Base-by-base conservation (phyloP, 2,888 invertebrate genomes). In the Trimorus sp. region DNA sequence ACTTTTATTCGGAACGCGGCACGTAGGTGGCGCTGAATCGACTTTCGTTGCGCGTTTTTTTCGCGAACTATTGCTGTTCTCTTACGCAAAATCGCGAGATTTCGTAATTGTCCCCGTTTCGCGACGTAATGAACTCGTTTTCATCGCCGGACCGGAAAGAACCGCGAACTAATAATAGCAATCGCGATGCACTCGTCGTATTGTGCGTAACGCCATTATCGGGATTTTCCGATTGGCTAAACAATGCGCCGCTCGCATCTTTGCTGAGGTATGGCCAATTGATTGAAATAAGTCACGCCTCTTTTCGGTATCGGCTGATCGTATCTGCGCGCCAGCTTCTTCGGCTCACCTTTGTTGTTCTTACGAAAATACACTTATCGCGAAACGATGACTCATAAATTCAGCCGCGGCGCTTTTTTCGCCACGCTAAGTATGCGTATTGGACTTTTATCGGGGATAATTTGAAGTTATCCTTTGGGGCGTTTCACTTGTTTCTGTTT, bases 211-310 rank as follows among this genome's bases (percentile, higher is more conserved):
- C 48, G 60, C 26, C 54, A 78, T 73, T 79, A 79, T 68, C 73
- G 58, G 59, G n/a, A 68, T 73, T 79, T 79, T 68, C 68, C 73
- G 60, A 73, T 73, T 73, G 79, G 62, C 40, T 73, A 45, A 73
- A 73, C 71, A 73, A 66, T 73, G 66, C 36, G 48, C 42, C 59
- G 42, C 53, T 77, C 48, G 58, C 56, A 54, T 70, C 70, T 59
- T 73, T 59, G 54, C 62, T 73, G 59, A 54, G 48, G 62, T 73
- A 79, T 48, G 56, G n/a, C 37, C 59, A 14, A 15, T 49, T 74
- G 79, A 79, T 79, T 79, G 73, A 79, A 69, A 60, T 42, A 65
- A 59, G 79, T 60, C 58, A 69, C 74, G 73, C 69, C 79, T 69
- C 62, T 79, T 65, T 70, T 65, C 59, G 71, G 51, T 78, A 77